Conservation (phyloP, 2,797 vertebrate species). For the Columba guinea region DNA sequence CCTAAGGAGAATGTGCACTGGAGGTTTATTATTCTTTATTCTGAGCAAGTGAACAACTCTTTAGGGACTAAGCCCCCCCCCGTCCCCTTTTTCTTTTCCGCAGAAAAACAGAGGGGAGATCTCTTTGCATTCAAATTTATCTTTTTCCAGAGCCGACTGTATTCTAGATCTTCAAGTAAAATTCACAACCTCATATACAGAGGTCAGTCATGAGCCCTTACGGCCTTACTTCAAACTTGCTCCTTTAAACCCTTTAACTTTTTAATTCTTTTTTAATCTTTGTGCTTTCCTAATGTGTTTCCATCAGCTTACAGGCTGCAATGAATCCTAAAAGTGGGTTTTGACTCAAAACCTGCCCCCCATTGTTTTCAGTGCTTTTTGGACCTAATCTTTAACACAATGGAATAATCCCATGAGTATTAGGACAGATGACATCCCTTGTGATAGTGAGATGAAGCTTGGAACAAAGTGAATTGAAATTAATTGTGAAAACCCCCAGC, state of each 20-base stretch:
- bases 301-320: not conserved
- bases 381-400: not conserved
- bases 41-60: not conserved
- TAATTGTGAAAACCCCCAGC: not conserved
- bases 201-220: not conserved
- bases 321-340: not conserved
- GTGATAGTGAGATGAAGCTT: not conserved
- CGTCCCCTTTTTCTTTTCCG: fast-evolving
- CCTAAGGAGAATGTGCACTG: not conserved
- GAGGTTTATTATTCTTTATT: not conserved
- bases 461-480: not conserved
- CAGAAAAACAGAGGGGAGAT: not conserved
- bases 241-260: not conserved
- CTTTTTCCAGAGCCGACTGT: not conserved
- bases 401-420: not conserved
- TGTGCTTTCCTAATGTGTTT: not conserved
- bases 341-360: not conserved
- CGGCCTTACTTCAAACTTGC: not conserved
- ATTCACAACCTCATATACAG: not conserved
- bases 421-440: not conserved
- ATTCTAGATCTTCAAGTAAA: not conserved
- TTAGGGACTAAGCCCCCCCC: not conserved
- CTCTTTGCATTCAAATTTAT: not conserved
- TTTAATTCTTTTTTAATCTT: not conserved
- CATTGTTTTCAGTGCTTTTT: not conserved